A percentile compares a stretch with the other conserved stretches of the same genome.
Conservation (phyloP, 2,113 vertebrate species). For the Peucedramus taeniatus region DNA sequence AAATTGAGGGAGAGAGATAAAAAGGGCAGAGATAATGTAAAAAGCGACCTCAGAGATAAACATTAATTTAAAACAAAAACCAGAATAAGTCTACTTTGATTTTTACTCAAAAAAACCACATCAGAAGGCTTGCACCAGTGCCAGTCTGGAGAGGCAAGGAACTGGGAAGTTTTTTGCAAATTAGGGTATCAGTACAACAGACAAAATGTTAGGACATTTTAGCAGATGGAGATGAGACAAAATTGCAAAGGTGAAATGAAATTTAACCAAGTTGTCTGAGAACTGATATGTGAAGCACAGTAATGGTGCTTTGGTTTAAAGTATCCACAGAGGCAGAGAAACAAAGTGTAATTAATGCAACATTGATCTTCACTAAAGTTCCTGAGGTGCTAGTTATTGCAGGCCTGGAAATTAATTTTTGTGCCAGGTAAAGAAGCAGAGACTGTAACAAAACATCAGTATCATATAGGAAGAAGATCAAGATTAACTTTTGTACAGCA, state of each 20-base stretch:
- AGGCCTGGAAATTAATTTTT: neutral
- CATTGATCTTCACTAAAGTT: neutral
- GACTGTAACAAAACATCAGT: neutral
- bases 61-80: neutral
- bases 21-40: neutral
- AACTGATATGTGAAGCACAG: neutral
- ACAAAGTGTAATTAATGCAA: neutral
- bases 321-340: neutral
- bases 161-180: neutral
- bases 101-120: neutral
- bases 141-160: neutral
- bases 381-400: neutral
- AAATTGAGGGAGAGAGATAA: neutral
- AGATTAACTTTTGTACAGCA: neutral
- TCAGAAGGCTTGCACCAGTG: neutral
- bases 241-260: neutral
- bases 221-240: neutral
- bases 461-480: neutral
- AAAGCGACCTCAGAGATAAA: neutral
- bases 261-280: neutral
- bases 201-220: neutral
- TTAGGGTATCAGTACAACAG: neutral
- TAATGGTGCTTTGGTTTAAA: neutral
- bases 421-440: neutral
- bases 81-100: neutral